Base-by-base conservation (phyloP, 2,113 vertebrate genomes). In the Burhinus bistriatus region DNA sequence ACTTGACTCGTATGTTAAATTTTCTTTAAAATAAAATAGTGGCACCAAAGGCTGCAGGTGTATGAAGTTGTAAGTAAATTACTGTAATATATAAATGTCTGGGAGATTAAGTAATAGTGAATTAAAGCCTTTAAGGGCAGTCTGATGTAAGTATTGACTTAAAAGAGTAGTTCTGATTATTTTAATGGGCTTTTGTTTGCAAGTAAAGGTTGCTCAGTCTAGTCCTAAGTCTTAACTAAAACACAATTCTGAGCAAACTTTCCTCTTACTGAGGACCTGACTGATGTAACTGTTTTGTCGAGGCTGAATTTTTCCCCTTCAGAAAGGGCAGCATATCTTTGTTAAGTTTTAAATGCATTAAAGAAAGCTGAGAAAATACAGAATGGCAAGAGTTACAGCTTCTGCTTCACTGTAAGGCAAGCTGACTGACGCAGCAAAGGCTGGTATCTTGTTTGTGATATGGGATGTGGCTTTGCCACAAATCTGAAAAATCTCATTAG, bases 401-500 rank as follows among this genome's bases (percentile, higher is more conserved):
- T 57, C 25, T 36, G 77, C 83, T 71, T 61, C 73, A 25, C 69
- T 32, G 68, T 22, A 25, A 52, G 61, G 19, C 61, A 73, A 47
- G 4, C 1, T 21, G 57, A 64, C 57, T 12, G 3, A 8, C 5
- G 57, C 71, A 66, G 86, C 69, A 82, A 83, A 59, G 6, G 38
- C 90, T 88, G 55, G 5, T 30, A 17, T 83, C 89, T 89, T 77
- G 73, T 89, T 36, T 75, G 44, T 71, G 82, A 71, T 88, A 73
- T 11, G 61, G 90, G 95, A 96, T 72, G 87, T 22, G 81, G n/a
- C 75, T 83, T 89, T 49, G 64, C 87, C 80, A 66, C 62, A 89
- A 58, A 95, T 75, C 65, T 95, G 71, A 89, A 95, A 79, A 93
- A 94, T 91, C 84, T 95, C 83, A 95, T 96, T 92, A 97, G 71